A percentile compares a stretch with the other conserved stretches of the same genome.
Conservation (phyloP, 2,113 vertebrate genomes). For the Sceloporus tristichus region DNA sequence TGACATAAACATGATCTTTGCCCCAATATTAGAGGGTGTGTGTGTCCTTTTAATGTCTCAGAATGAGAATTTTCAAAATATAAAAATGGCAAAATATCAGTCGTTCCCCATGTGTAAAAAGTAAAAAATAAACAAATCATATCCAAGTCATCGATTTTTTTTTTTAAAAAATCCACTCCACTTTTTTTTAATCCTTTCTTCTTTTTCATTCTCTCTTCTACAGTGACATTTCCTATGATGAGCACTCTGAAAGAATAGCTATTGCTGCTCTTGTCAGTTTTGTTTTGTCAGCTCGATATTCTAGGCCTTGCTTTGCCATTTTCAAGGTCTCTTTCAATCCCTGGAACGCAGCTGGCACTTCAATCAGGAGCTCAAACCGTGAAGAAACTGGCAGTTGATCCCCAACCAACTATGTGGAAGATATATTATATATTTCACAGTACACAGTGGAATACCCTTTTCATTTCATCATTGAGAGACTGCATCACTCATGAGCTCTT, state of each 20-base stretch:
- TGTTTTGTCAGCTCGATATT: constrained; percentile 76
- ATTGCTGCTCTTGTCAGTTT: constrained; percentile 72
- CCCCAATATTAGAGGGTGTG: constrained; percentile 11
- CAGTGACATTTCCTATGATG: constrained; percentile 71
- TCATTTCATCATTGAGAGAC: constrained; percentile 70
- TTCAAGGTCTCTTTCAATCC: constrained; percentile 82
- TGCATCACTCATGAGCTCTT: constrained; percentile 62
- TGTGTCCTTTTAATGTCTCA: constrained; percentile 25
- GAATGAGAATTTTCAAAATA: background rate
- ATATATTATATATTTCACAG: constrained; percentile 70
- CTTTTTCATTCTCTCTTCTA: constrained; percentile 51
- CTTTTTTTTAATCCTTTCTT: constrained; percentile 43
- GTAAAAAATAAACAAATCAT: constrained; percentile 32
- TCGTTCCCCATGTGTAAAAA: constrained; percentile 27
- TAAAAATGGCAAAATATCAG: constrained; percentile 15
- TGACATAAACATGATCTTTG: constrained; percentile 22
- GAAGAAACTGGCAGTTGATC: constrained; percentile 76
- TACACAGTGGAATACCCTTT: constrained; percentile 70
- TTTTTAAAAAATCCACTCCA: background rate
- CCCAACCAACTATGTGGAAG: constrained; percentile 69
- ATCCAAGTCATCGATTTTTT: constrained; percentile 57
- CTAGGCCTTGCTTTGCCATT: constrained; percentile 78
- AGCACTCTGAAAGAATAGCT: constrained; percentile 69
- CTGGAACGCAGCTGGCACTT: constrained; percentile 78
- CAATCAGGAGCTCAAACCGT: constrained; percentile 76